Base-by-base conservation (phyloP, 2,113 vertebrate genomes). In the Progne subis region DNA sequence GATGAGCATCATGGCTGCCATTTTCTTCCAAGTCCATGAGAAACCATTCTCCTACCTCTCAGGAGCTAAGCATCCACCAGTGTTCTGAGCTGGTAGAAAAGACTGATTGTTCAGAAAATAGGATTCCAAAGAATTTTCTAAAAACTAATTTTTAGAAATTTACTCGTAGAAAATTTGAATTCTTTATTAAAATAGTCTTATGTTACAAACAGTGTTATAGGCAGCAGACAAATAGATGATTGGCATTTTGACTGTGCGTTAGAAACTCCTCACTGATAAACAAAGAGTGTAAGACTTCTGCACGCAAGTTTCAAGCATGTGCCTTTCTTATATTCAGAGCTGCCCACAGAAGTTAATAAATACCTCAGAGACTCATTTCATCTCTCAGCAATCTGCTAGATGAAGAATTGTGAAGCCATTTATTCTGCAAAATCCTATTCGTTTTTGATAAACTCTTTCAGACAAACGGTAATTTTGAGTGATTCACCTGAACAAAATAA, bases 401-500 rank as follows among this genome's bases (percentile, higher is more conserved):
- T 82, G 82, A 92, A 78, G 79, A 86, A 90, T 23, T 49, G 76
- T 18, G 15, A 95, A 92, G 76, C 68, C 72, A 79, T 94, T 92
- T 86, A 60, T 94, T 90, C 68, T 93, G 49, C 60, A 92, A 90
- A 96, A 96, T 82, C 76, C 92, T 77, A 93, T 92, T 84, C 69
- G 76, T 39, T 82, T 94, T 71, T 86, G 80, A 94, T 88, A 82
- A 96, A 93, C 44, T 93, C 88, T 92, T 86, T 86, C 82, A 94
- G 92, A 92, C 3, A 15, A 96, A 86, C 6, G 56, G 72, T 65
- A 86, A 96, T 93, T 92, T 90, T 70, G 86, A 92, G 32, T 93
- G 92, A 97, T 94, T 96, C 93, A 93, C 93, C 95, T 96, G 92
- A 86, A 56, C 28, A 65, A 95, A 96, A 90, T 50, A 84, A 93